Evolutionary conservation across 1,140 invertebrate species (phyloP), one percentile per base, ranked within the genome.

Genomic region (Contarinia nasturtii): DNA sequence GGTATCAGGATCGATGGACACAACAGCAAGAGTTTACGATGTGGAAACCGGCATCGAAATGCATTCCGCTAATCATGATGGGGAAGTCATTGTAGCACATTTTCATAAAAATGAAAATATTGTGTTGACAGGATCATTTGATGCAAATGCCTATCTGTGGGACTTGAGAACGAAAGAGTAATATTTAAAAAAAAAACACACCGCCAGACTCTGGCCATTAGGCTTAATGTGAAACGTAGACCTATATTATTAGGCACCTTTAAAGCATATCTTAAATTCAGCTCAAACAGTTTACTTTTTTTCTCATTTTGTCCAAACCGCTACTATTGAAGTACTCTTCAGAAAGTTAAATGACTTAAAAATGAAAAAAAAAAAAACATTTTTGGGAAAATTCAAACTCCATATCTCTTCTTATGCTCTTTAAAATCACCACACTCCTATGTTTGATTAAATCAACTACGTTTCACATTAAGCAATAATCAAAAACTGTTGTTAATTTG

Each of bases 61-160:
- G 18, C 69, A 70, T 17, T 67, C 64, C 7, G 70, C 80, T 27
- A 77, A 79, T 2, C 83, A 87, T 56, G 74, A 70, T 4, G 79
- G 73, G 1, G 82, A 85, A 61, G 75, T 87, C 27, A 79, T 87
- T 33, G 73, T 75, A 0, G 57, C 82, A 10, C 70, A 79, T 47
- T 85, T 83, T 54, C 80, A 75, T 50, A 72, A 73, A 3, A 72
- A 76, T 53, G 80, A 80, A 20, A 73, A 74, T 46, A 67, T 78
- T 49, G 55, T 86, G 17, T 72, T 86, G 44, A 85, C 82, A 0
- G 82, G 81, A 4, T 85, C 82, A 0, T 86, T 86, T 58, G 82
- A 87, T 58, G 72, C 75, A 37, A 83, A 79, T 8, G 73, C 84
- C 20, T 71, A 69, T 15, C 61, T 86, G 38, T 87, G 82, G 82